phyloP scores from a whole-genome alignment of 2,797 vertebrate species.

The Sebastes dallii region DNA sequence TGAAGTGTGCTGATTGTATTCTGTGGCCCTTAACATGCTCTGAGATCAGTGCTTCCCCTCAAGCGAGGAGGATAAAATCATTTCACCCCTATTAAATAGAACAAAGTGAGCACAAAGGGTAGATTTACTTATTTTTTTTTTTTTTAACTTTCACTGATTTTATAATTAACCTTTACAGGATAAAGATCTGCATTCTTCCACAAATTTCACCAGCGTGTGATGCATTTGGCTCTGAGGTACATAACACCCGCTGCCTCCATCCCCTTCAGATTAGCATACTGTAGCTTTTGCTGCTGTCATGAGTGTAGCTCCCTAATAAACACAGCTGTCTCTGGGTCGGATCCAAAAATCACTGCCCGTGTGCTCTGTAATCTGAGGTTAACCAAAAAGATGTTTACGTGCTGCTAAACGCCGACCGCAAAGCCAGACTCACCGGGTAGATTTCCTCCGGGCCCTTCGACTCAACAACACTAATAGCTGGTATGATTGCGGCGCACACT shows the following conservation, averaged over 20 bases:
- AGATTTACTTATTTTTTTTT: conserved; percentile 16
- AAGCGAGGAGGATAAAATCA: conserved; percentile 44
- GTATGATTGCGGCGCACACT: conserved; percentile 40
- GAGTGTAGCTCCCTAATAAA: conserved; percentile 49
- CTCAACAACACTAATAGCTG: conserved; percentile 43
- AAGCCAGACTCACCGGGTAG: conserved; percentile 16
- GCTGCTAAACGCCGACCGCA: conserved; percentile 43
- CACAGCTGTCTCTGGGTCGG: conserved; percentile 49
- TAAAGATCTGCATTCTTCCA: conserved; percentile 17
- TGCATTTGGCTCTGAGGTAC: conserved; percentile 8
- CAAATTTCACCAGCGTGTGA: not conserved
- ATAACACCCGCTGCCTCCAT: conserved; percentile 1
- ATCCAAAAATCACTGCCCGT: conserved; percentile 56
- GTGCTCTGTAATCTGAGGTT: conserved; percentile 71
- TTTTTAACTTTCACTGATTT: conserved; percentile 36
- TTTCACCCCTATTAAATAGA: conserved; percentile 58
- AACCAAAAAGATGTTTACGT: conserved; percentile 57
- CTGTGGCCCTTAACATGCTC: conserved; percentile 45
- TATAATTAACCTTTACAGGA: conserved; percentile 63
- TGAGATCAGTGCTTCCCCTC: conserved; percentile 42
- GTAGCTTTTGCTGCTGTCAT: conserved; percentile 31
- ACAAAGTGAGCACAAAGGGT: conserved; percentile 48
- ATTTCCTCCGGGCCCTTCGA: conserved; percentile 34
- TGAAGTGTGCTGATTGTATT: conserved; percentile 53
- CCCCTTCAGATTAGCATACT: conserved; percentile 26